Conservation (phyloP, 1,140 invertebrate genomes). For the Periplaneta americana region DNA sequence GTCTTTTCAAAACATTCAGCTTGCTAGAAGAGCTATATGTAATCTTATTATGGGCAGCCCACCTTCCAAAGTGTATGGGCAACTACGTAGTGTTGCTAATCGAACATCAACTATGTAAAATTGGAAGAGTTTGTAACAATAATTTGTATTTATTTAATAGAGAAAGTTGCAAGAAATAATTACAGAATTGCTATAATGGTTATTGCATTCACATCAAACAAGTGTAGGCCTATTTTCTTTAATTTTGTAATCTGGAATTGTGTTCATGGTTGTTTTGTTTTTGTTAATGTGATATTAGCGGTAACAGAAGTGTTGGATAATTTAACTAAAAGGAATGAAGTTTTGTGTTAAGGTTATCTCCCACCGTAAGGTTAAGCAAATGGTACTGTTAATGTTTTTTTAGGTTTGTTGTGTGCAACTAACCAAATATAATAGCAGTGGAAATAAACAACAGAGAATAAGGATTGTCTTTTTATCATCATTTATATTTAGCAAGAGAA, state of each 20-base stretch:
- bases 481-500: too few species aligned
- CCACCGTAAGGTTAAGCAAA: neutral
- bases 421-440: neutral
- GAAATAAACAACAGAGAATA: too few species aligned
- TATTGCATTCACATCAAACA: too few species aligned
- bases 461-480: too few species aligned
- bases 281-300: neutral
- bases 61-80: conserved; percentile 94
- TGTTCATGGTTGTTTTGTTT: too few species aligned
- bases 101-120: too few species aligned
- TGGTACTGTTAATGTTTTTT: neutral
- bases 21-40: conserved; percentile 93
- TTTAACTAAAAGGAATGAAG: neutral
- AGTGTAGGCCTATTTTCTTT: too few species aligned
- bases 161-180: too few species aligned
- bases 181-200: too few species aligned
- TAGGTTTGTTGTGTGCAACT: neutral
- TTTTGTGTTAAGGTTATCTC: neutral
- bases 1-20: conserved; percentile 94
- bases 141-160: too few species aligned
- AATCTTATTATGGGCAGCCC: conserved; percentile 95
- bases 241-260: too few species aligned
- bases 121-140: conserved; percentile 86
- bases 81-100: conserved; percentile 76
- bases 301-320: neutral